A percentile compares a stretch with the other conserved stretches of the same genome.
Conservation (phyloP, 2,113 vertebrate species). For the Gobius niger region DNA sequence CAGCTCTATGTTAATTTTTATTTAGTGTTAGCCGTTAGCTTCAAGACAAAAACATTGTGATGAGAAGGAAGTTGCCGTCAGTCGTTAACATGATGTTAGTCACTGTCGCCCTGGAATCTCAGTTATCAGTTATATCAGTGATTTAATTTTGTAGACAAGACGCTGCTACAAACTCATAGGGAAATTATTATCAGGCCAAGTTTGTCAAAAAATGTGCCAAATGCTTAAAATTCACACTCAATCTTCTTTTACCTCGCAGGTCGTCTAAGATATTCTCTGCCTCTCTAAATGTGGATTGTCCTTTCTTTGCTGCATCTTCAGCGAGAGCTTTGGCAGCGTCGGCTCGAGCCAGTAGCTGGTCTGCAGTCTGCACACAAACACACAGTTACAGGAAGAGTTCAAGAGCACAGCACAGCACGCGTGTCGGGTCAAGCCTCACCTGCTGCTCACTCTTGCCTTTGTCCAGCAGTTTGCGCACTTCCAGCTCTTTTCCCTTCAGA, state of each 20-base stretch:
- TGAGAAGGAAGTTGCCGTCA: no score
- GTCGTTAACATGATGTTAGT: no score
- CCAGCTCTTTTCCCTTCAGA: slow-evolving; percentile 86
- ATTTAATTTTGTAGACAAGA: no score
- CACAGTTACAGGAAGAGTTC: neutral
- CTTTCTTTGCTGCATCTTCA: slow-evolving; percentile 91
- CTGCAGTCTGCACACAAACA: slow-evolving; percentile 82
- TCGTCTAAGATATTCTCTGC: slow-evolving; percentile 90
- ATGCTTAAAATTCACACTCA: no score
- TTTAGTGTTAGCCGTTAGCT: no score
- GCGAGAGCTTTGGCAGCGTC: slow-evolving; percentile 94
- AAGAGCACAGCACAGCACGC: neutral
- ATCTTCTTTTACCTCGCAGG: slow-evolving; percentile 80
- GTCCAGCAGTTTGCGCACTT: slow-evolving; percentile 92
- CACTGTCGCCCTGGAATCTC: no score
- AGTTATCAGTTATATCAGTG: no score
- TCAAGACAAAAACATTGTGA: no score
- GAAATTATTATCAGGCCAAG: no score
- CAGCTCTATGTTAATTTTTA: no score
- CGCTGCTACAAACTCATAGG: no score
- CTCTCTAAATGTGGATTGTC: slow-evolving; percentile 85
- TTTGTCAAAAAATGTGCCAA: no score
- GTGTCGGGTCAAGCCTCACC: slow-evolving; percentile 67
- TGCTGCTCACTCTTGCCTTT: slow-evolving; percentile 95
- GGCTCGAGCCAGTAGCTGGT: slow-evolving; percentile 93